These are phyloP conservation scores for Caenorhabditis virilis DNA, from an alignment of 2,888 invertebrate species.

Conservation along the genomic window DNA sequence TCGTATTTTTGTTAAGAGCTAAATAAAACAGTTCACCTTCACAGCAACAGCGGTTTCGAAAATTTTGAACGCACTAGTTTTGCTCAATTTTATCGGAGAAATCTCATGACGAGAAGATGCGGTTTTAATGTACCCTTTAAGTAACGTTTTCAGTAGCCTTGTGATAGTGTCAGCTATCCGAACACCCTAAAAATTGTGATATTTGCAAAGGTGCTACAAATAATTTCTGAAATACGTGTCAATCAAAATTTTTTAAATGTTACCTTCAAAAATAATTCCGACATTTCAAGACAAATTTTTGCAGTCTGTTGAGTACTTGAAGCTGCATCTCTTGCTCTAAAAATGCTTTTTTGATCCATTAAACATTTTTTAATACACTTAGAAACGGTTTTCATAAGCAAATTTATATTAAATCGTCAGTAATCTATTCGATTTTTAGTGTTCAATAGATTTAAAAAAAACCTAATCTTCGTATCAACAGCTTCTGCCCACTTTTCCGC, in stretches of 20 bases:
- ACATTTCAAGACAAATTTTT: constrained; percentile 13
- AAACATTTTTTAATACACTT: no score
- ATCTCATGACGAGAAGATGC: no score
- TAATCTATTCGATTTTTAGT: background rate
- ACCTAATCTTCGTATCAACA: background rate
- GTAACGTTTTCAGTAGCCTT: constrained; percentile 74
- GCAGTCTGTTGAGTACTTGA: constrained; percentile 1
- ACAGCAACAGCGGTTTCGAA: constrained; percentile 45
- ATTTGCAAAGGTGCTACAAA: no score
- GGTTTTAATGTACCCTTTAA: constrained; percentile 76
- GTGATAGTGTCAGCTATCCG: constrained; percentile 77
- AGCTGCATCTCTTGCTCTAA: background rate
- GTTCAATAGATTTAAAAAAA: no score
- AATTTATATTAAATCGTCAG: no score
- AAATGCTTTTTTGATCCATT: no score
- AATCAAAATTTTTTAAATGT: no score
- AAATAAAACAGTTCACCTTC: constrained; percentile 10
- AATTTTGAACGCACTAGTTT: constrained; percentile 38
- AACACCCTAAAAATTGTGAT: constrained; percentile 72
- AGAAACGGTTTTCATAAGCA: no score
- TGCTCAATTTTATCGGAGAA: constrained; percentile 37
- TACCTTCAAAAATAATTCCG: constrained; percentile 20
- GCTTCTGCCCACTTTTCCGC: background rate
- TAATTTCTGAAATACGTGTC: no score
- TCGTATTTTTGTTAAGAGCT: background rate